Percentiles rank a stretch among this genome's conserved stretches.
Evolutionary conservation across 2,797 vertebrate genomes (phyloP).

Genomic region (Spatula clypeata): DNA sequence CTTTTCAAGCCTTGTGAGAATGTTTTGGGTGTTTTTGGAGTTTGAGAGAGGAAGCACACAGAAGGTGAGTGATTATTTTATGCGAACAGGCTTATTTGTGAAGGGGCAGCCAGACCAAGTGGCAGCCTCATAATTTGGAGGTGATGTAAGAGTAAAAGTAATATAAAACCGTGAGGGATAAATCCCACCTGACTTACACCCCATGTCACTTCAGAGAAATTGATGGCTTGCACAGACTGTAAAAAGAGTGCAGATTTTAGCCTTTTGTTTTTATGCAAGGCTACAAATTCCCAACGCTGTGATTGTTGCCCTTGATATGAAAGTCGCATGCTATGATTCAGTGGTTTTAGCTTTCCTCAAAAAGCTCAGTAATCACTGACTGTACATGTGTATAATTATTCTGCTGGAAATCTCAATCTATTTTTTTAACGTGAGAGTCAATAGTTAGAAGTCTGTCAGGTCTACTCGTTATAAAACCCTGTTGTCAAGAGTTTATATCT

Average conservation of each 20-base stretch:
- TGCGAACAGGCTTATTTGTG: background rate
- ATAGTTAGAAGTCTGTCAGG: conserved; percentile 29
- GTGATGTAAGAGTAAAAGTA: background rate
- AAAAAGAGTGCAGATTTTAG: background rate
- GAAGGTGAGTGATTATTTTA: background rate
- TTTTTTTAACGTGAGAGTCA: conserved; percentile 29
- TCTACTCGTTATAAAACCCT: background rate
- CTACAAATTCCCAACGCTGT: background rate
- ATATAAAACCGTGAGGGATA: background rate
- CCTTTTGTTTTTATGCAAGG: conserved; percentile 43
- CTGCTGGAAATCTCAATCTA: conserved; percentile 41
- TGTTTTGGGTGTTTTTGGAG: background rate
- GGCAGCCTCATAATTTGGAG: background rate
- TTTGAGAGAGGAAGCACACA: rapidly evolving
- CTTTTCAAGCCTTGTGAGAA: background rate
- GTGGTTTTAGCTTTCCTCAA: conserved; percentile 15
- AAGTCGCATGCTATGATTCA: conserved; percentile 26
- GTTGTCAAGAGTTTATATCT: conserved; percentile 14
- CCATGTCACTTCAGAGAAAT: background rate
- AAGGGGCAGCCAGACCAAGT: background rate
- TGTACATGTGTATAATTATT: conserved; percentile 51
- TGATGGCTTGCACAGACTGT: background rate
- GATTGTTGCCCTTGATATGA: conserved; percentile 39
- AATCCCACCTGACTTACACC: background rate
- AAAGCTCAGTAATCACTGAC: conserved; percentile 45